A percentile compares a stretch with the other conserved stretches of the same genome.
Conservation (phyloP, 2,888 invertebrate genomes). For the Selenia dentaria region DNA sequence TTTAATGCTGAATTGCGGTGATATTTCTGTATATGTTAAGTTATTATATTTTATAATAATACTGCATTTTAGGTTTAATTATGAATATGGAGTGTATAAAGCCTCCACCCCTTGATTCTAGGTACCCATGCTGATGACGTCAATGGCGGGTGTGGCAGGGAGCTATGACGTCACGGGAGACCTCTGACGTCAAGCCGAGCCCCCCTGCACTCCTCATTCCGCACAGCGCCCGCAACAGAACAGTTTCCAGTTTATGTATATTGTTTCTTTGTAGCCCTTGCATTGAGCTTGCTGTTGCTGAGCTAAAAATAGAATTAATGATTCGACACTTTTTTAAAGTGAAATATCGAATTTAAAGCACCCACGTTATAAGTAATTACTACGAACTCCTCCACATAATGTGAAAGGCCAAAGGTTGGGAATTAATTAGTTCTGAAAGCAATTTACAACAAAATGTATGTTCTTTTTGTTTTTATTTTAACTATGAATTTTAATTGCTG, state of each 20-base stretch:
- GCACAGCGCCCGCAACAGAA: conserved; percentile 52
- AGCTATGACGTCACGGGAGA: conserved; percentile 77
- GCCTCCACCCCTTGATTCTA: conserved; percentile 26
- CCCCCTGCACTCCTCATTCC: conserved; percentile 43
- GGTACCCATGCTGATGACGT: conserved; percentile 64
- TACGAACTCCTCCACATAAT: not conserved
- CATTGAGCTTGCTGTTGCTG: conserved; percentile 21
- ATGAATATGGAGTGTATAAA: not conserved
- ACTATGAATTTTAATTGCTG: too few species aligned
- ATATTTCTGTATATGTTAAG: too few species aligned
- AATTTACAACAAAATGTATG: too few species aligned
- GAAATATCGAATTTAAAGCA: too few species aligned
- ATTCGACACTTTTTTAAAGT: not conserved
- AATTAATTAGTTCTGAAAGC: too few species aligned
- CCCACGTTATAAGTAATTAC: not conserved
- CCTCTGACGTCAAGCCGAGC: conserved; percentile 78
- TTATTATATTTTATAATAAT: too few species aligned
- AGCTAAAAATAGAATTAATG: conserved; percentile 10
- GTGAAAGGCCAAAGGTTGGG: not conserved
- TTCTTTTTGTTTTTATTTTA: too few species aligned
- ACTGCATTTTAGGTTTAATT: too few species aligned
- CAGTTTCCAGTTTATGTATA: conserved; percentile 65
- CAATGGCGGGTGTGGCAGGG: conserved; percentile 78
- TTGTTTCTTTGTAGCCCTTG: conserved; percentile 59
- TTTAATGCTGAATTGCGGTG: too few species aligned